Percentiles rank a stretch among this genome's conserved stretches.
Conservation (phyloP, 2,113 vertebrate species). For the Nothocercus julius region DNA sequence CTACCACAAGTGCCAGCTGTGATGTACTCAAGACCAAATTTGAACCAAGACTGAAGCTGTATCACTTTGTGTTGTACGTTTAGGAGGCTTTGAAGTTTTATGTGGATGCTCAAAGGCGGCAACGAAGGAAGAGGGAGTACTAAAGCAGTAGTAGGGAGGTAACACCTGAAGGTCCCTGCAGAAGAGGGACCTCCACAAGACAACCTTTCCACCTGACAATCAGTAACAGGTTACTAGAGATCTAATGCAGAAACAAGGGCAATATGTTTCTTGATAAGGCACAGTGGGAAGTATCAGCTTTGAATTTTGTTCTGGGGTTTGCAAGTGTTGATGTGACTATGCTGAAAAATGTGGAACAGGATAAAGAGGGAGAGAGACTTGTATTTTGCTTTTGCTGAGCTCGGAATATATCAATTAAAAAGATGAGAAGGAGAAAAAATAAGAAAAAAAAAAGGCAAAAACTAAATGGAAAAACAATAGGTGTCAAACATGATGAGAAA, state of each 20-base stretch:
- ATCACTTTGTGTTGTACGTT: background rate
- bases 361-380: background rate
- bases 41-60: background rate
- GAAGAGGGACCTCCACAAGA: background rate
- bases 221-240: background rate
- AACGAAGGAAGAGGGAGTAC: background rate
- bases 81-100: constrained; percentile 14
- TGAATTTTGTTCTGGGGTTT: background rate
- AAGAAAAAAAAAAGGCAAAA: background rate
- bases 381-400: background rate
- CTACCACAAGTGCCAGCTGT: constrained; percentile 9
- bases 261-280: background rate
- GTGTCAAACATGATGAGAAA: background rate
- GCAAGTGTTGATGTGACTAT: background rate
- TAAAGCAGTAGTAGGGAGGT: background rate
- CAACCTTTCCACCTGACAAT: background rate
- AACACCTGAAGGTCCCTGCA: background rate
- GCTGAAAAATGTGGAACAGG: background rate
- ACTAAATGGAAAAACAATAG: background rate
- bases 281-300: background rate
- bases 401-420: background rate
- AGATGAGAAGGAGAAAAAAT: background rate
- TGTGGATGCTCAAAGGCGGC: background rate
- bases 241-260: background rate
- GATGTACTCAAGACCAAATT: constrained; percentile 41